These are phyloP conservation scores for Austrofundulus limnaeus DNA, from an alignment of 2,113 vertebrate genomes.

Conservation along the genomic window DNA sequence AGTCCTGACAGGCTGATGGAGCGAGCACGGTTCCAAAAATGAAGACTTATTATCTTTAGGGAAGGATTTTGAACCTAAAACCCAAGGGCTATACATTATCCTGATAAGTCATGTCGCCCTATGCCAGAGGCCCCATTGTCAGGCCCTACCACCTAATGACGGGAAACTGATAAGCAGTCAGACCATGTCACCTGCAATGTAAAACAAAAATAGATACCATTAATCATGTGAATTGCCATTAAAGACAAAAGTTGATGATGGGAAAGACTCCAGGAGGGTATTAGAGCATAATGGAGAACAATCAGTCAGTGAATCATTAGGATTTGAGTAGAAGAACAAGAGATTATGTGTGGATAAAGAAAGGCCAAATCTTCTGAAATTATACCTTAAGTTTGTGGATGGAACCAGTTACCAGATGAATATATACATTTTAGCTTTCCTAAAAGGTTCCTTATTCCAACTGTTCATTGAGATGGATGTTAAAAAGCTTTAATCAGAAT, in stretches of 20 bases:
- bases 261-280: constrained; percentile 46
- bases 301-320: constrained; percentile 60
- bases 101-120: constrained; percentile 68
- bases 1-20: constrained; percentile 29
- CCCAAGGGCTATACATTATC: constrained; percentile 68
- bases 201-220: constrained; percentile 77
- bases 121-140: constrained; percentile 57
- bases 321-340: constrained; percentile 47
- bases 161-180: constrained; percentile 74
- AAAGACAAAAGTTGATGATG: constrained; percentile 57
- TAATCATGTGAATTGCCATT: constrained; percentile 74
- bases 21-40: constrained; percentile 45
- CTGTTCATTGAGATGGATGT: not conserved
- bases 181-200: constrained; percentile 68
- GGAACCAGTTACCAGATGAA: constrained; percentile 1
- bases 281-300: constrained; percentile 66
- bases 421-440: not conserved
- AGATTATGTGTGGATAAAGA: constrained; percentile 42
- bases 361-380: constrained; percentile 6
- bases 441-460: not conserved
- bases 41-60: constrained; percentile 64
- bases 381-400: not conserved
- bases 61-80: constrained; percentile 45
- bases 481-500: not conserved
- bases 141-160: constrained; percentile 68